Evolutionary conservation across 2,797 vertebrate genomes (phyloP).

Genomic region (Gymnoscopelus microlampas): DNA sequence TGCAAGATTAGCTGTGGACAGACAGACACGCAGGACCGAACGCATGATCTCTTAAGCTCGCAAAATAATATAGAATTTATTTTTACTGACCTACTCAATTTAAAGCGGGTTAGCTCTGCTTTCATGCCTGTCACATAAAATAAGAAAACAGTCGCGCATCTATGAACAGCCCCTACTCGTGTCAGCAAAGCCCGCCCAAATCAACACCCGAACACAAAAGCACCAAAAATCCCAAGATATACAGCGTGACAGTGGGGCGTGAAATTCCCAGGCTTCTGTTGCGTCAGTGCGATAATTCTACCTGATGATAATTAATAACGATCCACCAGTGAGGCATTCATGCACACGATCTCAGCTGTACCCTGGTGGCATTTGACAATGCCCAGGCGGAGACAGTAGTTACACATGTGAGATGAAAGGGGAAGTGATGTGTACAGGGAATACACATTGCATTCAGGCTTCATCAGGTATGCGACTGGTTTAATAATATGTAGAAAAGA

Average conservation of each 20-base stretch:
- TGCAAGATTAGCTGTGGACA: too few species aligned
- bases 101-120: constrained; percentile 1
- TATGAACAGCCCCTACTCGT: not conserved
- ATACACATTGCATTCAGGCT: constrained; percentile 76
- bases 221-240: constrained; percentile 35
- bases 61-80: not conserved
- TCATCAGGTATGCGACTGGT: constrained; percentile 80
- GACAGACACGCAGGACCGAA: too few species aligned
- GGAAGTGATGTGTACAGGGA: constrained; percentile 71
- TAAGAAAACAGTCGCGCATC: not conserved
- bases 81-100: constrained; percentile 19
- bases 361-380: constrained; percentile 64
- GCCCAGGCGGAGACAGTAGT: constrained; percentile 41
- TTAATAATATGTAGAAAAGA: constrained; percentile 72
- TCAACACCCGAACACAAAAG: constrained; percentile 31
- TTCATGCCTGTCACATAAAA: constrained; percentile 12
- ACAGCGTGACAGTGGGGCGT: constrained; percentile 35
- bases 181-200: constrained; percentile 36
- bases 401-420: constrained; percentile 70
- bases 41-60: too few species aligned
- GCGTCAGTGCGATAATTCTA: constrained; percentile 72
- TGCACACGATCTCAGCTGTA: constrained; percentile 53
- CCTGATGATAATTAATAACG: constrained; percentile 81
- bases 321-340: constrained; percentile 67
- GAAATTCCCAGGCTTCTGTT: constrained; percentile 62